Base-by-base conservation (phyloP, 2,113 vertebrate genomes). In the Chinchilla lanigera region DNA sequence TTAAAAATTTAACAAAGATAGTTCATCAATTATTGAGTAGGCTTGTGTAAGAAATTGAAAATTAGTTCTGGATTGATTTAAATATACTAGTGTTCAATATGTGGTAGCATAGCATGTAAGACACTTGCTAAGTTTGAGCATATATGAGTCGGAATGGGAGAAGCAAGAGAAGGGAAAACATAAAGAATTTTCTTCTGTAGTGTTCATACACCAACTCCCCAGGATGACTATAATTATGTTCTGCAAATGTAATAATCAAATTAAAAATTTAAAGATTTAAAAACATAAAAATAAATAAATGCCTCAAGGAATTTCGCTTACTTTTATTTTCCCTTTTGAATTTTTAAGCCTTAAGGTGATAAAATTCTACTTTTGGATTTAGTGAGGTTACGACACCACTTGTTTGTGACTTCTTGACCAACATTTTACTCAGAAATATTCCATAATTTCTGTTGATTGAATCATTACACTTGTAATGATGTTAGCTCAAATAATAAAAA, bases 1-100 rank as follows among this genome's bases (percentile, higher is more conserved):
- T 54, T 73, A 85, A 89, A 93, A 83, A 54, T 50, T 69, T 82
- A 82, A 78, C 65, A 96, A 78, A 58, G 78, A 58, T 20, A 56
- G 17, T 9, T 91, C 50, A 96, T 92, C 19, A 93, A 81, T 88
- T 96, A 95, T 92, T 92, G 19, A 96, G 60, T 26, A 90, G 63
- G 3, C 8, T 58, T 86, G 28, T 67, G n/a, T 86, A 73, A 19
- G 35, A 33, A 63, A 80, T 13, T 82, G 30, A 10, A 82, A 54
- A 69, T 1, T 28, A 89, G 19, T 63, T 58, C 19, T 65, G 63
- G 22, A 19, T 90, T 86, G 38, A 96, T 84, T 97, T 97, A 90
- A 94, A 77, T 24, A 63, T 60, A 78, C 86, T n/a, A 80, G 52
- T 78, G 9, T 60, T 81, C 41, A 54, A 2, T 69, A 52, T 71